Base-by-base conservation (phyloP, 2,888 invertebrate species). In the Mesorhabditis belari region DNA sequence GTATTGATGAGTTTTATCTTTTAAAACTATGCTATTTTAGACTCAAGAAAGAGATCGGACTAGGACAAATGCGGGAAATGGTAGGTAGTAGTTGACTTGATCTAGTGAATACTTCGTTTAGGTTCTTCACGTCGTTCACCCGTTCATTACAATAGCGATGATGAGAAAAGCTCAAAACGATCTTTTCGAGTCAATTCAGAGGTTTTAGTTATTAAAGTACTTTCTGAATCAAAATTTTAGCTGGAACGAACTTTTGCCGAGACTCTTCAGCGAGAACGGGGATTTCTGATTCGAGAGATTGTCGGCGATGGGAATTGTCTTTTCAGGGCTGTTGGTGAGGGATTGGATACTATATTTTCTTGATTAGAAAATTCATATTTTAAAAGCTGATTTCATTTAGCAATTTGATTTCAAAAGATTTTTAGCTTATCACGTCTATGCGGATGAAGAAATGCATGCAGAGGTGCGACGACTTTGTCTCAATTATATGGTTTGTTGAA, bases 261-360 rank as follows among this genome's bases (percentile, higher is more conserved):
- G 74, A 86, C 87, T 74, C 83, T 89, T 82, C 85, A 87, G 64
- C 81, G 82, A 55, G 88, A 88, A 78, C 86, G 88, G 76, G 90
- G 90, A 53, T 88, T 88, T 75, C 84, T 87, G 61, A 87, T 92
- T 27, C 90, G 90, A 81, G 87, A 87, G 69, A 91, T 91, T 86
- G 88, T 87, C 65, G 90, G 90, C 81, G 91, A 92, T 83, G 91
- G 91, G 5, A 91, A 91, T 24, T 92, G 91, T 81, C 83, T 92
- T 51, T 92, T 92, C 81, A 85, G 91, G 71, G 89, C 91, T 29
- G 90, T 91, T 67, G 84, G 85, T 85, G 72, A 72, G 83, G 66
- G 12, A 17, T 55, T 61, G 49, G 9, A n/a, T 2, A 4, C 55
- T n/a, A 1, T 17, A 5, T 64, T n/a, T 65, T 49, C 50, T 21